Evolutionary conservation across 2,888 invertebrate species (phyloP), one percentile per base, ranked within the genome.

Genomic region (Parnassius apollo): DNA sequence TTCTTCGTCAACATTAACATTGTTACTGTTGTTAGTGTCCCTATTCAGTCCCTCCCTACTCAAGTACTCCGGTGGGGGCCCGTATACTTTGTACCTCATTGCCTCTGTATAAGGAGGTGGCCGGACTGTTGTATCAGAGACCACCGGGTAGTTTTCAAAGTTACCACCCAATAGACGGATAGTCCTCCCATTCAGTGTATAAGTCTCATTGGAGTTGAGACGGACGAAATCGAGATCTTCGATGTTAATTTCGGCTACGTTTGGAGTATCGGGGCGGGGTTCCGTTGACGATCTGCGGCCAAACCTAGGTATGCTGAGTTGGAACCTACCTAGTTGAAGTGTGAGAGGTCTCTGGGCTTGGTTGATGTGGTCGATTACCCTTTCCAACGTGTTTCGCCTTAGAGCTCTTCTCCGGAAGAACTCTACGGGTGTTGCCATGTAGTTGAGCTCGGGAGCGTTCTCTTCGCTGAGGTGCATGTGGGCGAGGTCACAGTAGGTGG

Each of bases 51-150:
- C 77, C 12, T 88, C 88, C 0, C 87, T 68, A 35, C 86, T 84
- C 0, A 86, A 53, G 64, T 88, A 88, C 3, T 86, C 84, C 0
- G 93, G 93, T 0, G 93, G 93, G 0, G 93, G 93, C 0, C 93
- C 93, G 51, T 82, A 84, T 2, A 80, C 66, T 48, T 91, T 91
- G 61, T 85, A 84, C 1, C 91, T 70, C 74, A 89, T 81, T 0
- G 87, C 86, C 54, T 91, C 91, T 0, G 80, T 85, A 57, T 91
- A 91, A 0, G 91, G 86, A 0, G 92, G 92, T 0, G 91, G 91
- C 1, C 84, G 60, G 0, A 64, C 66, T 2, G 71, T 72, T 0
- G 73, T 75, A 42, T 75, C 76, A 22, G 55, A 18, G 4, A 79
- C 10, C 0, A 77, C 75, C 0, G 89, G 88, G 45, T 84, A 87